Percentiles rank a stretch among this genome's conserved stretches.
Conservation (phyloP, 2,888 invertebrate genomes). For the Stramonita haemastoma region DNA sequence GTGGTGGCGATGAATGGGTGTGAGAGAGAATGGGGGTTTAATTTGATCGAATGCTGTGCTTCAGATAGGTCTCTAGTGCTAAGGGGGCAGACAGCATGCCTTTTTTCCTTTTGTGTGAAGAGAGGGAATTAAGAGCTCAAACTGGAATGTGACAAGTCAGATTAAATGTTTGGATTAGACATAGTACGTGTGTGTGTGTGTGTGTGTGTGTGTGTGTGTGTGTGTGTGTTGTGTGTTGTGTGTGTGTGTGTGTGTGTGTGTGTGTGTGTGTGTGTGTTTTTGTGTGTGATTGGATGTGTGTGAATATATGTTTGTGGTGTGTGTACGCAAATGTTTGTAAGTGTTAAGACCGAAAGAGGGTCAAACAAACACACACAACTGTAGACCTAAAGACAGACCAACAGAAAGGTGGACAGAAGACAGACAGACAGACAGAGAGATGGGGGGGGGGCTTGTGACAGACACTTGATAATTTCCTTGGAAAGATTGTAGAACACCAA, state of each 20-base stretch:
- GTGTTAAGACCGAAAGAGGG: background rate
- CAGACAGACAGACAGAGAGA: background rate
- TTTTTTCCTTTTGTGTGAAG: too few relatives aligned
- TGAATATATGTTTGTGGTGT: background rate
- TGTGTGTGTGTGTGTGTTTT: background rate
- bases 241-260: background rate
- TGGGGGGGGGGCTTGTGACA: background rate
- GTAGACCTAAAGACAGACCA: too few relatives aligned
- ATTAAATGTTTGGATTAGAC: background rate
- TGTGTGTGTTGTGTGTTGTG: background rate
- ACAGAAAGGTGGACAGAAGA: background rate
- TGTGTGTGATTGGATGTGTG: background rate
- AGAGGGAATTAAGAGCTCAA: too few relatives aligned
- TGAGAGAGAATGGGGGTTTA: too few relatives aligned
- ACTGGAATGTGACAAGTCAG: too few relatives aligned
- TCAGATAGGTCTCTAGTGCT: too few relatives aligned
- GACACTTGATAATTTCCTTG: background rate
- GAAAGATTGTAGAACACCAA: too few relatives aligned
- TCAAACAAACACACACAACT: background rate
- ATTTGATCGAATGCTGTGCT: too few relatives aligned
- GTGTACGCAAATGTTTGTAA: background rate
- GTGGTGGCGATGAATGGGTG: too few relatives aligned
- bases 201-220: background rate
- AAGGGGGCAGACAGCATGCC: too few relatives aligned
- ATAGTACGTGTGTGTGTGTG: constrained; percentile 23